Evolutionary conservation across 2,797 vertebrate genomes (phyloP), one percentile per base, ranked within the genome.

Genomic region (Prunella strophiata): DNA sequence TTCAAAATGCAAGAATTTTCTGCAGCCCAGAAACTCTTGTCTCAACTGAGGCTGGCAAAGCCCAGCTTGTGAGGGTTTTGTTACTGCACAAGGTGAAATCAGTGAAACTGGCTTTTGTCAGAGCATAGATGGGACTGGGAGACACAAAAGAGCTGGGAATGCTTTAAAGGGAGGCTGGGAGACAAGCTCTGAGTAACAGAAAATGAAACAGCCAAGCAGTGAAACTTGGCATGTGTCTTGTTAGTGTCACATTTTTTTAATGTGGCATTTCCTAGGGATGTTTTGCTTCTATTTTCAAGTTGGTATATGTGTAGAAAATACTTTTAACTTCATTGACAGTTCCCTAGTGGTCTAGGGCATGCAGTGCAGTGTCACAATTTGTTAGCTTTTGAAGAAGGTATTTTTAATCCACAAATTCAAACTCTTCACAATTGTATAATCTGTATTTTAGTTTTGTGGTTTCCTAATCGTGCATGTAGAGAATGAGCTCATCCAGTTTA

Each of bases 271-370:
- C 83, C 93, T 93, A 90, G 74, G 47, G 77, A 82, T 96, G 94
- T 95, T 94, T 87, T 95, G 67, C 80, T 94, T 94, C 87, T 94
- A 73, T 94, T 96, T 92, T 86, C 89, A 91, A 89, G 83, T 86
- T 87, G 88, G 50, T 92, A n/a, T 77, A 61, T 87, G 78, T 54
- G 61, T 87, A 91, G 74, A 85, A 95, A 96, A 93, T 89, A 77
- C 50, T 93, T 95, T 11, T 63, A 76, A 88, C 40, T 89, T 91
- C 74, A 48, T 36, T 88, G 85, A 76, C 71, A 34, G 76, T 94
- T 94, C 74, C 77, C 80, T 91, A 71, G 88, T 82, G 89, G 72
- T 95, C 91, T 75, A 19, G 61, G 93, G 81, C 84, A 38, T 23
- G 54, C 3, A 4, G 84, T 91, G 72, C 13, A 10, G 34, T 89